phyloP scores from a whole-genome alignment of 1,140 invertebrate species.

The Trichonephila inaurata region DNA sequence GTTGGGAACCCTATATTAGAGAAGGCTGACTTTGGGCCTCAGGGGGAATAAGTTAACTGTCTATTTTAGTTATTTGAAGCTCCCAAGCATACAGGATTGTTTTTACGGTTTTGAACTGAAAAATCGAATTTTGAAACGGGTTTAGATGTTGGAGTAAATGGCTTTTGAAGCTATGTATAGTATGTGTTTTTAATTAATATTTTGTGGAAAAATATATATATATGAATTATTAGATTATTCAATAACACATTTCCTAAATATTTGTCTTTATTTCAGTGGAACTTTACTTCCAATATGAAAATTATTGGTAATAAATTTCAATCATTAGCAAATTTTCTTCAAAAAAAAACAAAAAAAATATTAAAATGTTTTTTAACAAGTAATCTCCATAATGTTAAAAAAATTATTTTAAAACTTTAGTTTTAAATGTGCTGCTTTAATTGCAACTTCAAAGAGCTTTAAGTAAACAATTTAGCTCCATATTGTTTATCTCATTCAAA shows the following conservation, averaged over 20 bases:
- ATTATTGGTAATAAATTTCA: neutral
- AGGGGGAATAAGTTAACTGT: neutral
- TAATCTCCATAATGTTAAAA: too few relatives aligned
- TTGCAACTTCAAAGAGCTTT: too few relatives aligned
- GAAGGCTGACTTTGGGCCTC: constrained; percentile 4
- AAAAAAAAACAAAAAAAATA: too few relatives aligned
- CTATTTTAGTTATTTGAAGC: constrained; percentile 70
- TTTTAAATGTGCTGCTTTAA: too few relatives aligned
- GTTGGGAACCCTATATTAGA: constrained; percentile 52
- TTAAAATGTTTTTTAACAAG: too few relatives aligned
- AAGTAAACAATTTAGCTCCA: too few relatives aligned
- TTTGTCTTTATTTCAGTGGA: neutral
- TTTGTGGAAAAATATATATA: constrained; percentile 19
- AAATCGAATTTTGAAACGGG: constrained; percentile 57
- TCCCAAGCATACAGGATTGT: constrained; percentile 59
- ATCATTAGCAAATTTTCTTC: neutral
- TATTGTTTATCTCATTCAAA: too few relatives aligned
- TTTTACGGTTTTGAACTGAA: neutral
- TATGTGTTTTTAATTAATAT: constrained; percentile 50
- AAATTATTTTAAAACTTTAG: too few relatives aligned
- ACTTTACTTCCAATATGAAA: neutral
- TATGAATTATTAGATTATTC: constrained; percentile 35
- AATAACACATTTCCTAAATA: neutral
- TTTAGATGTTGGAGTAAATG: constrained; percentile 42
- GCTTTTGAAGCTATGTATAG: constrained; percentile 55